Percentiles rank a stretch among this genome's conserved stretches.
These are phyloP conservation scores for Tenthredo amoena DNA, from an alignment of 2,888 invertebrate species.

Conservation along the genomic window DNA sequence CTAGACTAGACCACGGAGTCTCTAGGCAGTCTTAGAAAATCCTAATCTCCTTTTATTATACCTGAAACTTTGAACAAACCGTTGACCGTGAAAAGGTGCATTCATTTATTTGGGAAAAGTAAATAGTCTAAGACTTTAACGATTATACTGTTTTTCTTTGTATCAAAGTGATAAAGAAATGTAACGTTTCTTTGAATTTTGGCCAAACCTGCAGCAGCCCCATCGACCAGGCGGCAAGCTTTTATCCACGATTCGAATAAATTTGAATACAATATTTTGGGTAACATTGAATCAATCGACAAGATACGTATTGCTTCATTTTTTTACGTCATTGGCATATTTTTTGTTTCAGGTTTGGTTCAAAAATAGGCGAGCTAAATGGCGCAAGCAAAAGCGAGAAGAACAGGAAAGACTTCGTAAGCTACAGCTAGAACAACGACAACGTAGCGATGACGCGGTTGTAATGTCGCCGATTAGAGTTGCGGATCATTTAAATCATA, in stretches of 20 bases:
- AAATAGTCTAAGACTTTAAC: slow-evolving; percentile 37
- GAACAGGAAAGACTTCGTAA: slow-evolving; percentile 91
- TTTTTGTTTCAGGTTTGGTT: slow-evolving; percentile 92
- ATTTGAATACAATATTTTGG: no score
- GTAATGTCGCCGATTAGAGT: slow-evolving; percentile 68
- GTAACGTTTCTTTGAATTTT: slow-evolving; percentile 13
- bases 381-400: slow-evolving; percentile 96
- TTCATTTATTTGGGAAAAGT: slow-evolving; percentile 47
- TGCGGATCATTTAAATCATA: slow-evolving; percentile 67
- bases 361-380: slow-evolving; percentile 96
- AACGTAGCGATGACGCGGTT: slow-evolving; percentile 72
- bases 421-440: slow-evolving; percentile 87
- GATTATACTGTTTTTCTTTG: slow-evolving; percentile 37
- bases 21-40: not conserved
- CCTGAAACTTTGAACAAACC: slow-evolving; percentile 41
- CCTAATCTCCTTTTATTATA: slow-evolving; percentile 48
- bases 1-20: not conserved
- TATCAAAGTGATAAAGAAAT: not conserved
- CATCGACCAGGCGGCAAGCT: not conserved
- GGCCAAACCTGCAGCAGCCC: not conserved
- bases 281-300: no score
- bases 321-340: not conserved
- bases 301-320: no score
- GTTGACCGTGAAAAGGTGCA: slow-evolving; percentile 37
- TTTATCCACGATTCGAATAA: not conserved